These are phyloP conservation scores for Athalia circularis DNA, from an alignment of 2,888 invertebrate species.

Conservation along the genomic window DNA sequence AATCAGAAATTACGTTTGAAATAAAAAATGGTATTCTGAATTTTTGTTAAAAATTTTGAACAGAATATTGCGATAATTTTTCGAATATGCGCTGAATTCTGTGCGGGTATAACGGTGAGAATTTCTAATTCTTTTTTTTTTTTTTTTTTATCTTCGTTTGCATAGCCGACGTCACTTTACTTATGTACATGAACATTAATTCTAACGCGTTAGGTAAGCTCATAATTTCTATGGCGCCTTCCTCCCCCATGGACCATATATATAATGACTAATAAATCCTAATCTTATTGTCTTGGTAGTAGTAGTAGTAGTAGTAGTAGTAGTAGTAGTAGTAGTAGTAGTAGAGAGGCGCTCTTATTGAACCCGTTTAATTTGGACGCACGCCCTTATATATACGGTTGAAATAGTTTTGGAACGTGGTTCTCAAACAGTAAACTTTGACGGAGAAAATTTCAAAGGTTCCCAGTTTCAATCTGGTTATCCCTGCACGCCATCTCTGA, in stretches of 20 bases:
- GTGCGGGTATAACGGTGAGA: too few species aligned
- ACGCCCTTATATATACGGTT: not conserved
- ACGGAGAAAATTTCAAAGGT: not conserved
- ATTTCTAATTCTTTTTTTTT: not conserved
- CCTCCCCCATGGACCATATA: not conserved
- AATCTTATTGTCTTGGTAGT: constrained; percentile 13
- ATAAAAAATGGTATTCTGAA: too few species aligned
- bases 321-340: not conserved
- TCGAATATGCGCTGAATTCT: too few species aligned
- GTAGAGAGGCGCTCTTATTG: not conserved
- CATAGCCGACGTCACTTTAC: not conserved
- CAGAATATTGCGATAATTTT: too few species aligned
- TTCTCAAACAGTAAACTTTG: not conserved
- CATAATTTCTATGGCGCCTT: constrained; percentile 16
- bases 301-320: constrained; percentile 5
- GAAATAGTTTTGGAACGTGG: not conserved
- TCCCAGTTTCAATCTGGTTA: too few species aligned
- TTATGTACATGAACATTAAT: not conserved
- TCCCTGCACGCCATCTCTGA: too few species aligned
- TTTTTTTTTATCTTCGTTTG: not conserved
- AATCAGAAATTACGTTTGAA: too few species aligned
- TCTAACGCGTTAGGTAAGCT: constrained; percentile 14
- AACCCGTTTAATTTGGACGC: not conserved
- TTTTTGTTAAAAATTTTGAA: too few species aligned
- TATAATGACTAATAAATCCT: constrained; percentile 12